Base-by-base conservation (phyloP, 2,888 invertebrate species). In the Oscheius onirici region DNA sequence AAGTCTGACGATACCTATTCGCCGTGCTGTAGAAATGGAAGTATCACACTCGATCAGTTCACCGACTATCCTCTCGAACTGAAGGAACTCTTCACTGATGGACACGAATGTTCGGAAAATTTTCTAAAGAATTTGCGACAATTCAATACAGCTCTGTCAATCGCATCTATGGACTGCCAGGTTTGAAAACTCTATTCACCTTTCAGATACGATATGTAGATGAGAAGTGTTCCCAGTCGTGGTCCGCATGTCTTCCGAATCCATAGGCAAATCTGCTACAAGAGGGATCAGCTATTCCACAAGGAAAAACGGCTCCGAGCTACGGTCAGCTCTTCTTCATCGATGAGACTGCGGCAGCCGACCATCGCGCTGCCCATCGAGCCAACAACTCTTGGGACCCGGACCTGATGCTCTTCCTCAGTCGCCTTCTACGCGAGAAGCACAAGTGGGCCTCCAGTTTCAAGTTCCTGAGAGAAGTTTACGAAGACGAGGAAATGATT, bases 41-140 rank as follows among this genome's bases (percentile, higher is more conserved):
- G 13, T 2, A 28, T 66, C 0, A 57, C 46, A 13, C 0, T 65
- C 10, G 24, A 6, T 34, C 63, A 40, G 2, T 71, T 71, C 13
- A 20, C 55, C 1, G 20, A 57, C 41, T 71, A 57, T 44, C 58
- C 71, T 1, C 22, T 3, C 0, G 20, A 44, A 2, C 17, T 71
- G 5, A 44, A 66, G 34, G 11, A 49, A 6, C 66, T 71, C 17
- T 52, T 66, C 43, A 40, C 40, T 1, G 66, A 22, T 1, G 11
- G 5, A 6, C 28, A 49, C 17, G 8, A 67, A 2, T n/a, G 17
- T 15, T 17, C 54, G 20, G 17, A 8, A 15, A 55, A 71, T 24
- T 66, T 71, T 28, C 40, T 22, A 1, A 28, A 73, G 3, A 5
- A 73, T 0, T 3, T 72, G 11, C 72, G 71, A 6, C 34, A 34